Evolutionary conservation across 2,797 vertebrate genomes (phyloP).

Genomic region (Spizella passerina): DNA sequence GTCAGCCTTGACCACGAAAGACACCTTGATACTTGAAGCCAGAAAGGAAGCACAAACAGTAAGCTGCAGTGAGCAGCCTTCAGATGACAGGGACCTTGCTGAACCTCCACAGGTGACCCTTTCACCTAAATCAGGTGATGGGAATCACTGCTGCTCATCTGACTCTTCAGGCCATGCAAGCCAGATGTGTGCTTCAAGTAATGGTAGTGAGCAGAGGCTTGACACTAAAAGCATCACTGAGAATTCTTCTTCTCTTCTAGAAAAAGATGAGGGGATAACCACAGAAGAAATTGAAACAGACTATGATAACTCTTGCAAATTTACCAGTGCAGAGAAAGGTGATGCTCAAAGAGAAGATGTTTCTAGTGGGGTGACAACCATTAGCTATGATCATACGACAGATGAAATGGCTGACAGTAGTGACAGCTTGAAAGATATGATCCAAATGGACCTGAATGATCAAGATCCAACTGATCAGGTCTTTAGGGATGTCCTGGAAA

Average conservation of each 20-base stretch:
- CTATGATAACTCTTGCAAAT: slow-evolving; percentile 52
- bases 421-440: slow-evolving; percentile 76
- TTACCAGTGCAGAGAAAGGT: slow-evolving; percentile 66
- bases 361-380: slow-evolving; percentile 59
- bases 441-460: slow-evolving; percentile 82
- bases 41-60: not conserved
- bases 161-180: not conserved
- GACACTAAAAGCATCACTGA: not conserved
- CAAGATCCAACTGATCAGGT: slow-evolving; percentile 76
- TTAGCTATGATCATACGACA: slow-evolving; percentile 59
- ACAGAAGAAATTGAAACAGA: slow-evolving; percentile 43
- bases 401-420: slow-evolving; percentile 72
- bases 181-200: slow-evolving; percentile 14
- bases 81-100: not conserved
- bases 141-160: slow-evolving; percentile 15
- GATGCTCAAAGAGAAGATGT: slow-evolving; percentile 75
- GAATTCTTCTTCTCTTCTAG: slow-evolving; percentile 41
- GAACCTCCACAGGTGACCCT: not conserved
- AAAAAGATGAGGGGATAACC: slow-evolving; percentile 43
- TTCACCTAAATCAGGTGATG: not conserved
- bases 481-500: slow-evolving; percentile 78
- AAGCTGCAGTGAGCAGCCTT: not conserved
- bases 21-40: not conserved
- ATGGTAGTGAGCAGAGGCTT: not conserved
- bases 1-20: slow-evolving; percentile 27